phyloP scores from a whole-genome alignment of 2,113 vertebrate species.

The Bostrychus sinensis region DNA sequence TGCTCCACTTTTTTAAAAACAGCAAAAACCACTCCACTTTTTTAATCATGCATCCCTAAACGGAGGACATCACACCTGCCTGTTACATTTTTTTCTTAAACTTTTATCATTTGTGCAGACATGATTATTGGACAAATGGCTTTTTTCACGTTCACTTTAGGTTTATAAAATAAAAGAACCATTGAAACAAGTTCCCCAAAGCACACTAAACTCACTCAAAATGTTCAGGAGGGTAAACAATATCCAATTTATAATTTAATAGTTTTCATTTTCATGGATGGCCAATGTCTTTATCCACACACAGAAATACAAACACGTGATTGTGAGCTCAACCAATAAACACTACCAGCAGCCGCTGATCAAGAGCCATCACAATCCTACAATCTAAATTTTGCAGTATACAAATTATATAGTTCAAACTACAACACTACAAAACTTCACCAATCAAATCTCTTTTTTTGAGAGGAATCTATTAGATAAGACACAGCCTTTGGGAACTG shows the following conservation, averaged over 20 bases:
- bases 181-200: conserved; percentile 42
- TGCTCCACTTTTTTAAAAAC: too few species aligned
- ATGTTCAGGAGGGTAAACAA: conserved; percentile 15
- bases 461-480: conserved; percentile 67
- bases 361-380: conserved; percentile 60
- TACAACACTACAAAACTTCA: conserved; percentile 63
- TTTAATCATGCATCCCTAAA: conserved; percentile 1
- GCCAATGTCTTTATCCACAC: conserved; percentile 60
- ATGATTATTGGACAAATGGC: conserved; percentile 52
- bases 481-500: conserved; percentile 71
- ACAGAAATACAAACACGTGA: conserved; percentile 47
- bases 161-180: conserved; percentile 24
- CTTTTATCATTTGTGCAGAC: conserved; percentile 17
- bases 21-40: conserved; percentile 2
- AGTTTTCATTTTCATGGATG: conserved; percentile 48
- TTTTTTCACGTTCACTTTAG: conserved; percentile 36
- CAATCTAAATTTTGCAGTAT: conserved; percentile 61
- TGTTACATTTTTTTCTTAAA: conserved; percentile 8
- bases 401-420: conserved; percentile 58
- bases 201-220: conserved; percentile 36
- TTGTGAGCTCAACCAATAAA: conserved; percentile 55
- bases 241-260: conserved; percentile 55
- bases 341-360: conserved; percentile 39
- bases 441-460: conserved; percentile 53
- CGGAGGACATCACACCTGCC: conserved; percentile 18